Base-by-base conservation (phyloP, 2,113 vertebrate species). In the Symphodus melops region DNA sequence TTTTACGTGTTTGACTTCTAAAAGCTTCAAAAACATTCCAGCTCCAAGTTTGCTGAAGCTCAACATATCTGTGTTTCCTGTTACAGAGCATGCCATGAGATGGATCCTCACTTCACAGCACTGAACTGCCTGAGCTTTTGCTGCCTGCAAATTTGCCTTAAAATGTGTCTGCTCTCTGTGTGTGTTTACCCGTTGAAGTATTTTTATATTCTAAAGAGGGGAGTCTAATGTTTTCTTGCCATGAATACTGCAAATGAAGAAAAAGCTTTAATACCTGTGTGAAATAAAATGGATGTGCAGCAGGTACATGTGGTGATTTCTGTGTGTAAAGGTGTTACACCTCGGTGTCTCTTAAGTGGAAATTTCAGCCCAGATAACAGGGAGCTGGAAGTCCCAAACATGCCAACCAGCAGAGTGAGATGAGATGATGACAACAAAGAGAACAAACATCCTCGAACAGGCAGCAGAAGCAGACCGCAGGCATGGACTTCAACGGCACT, bases 401-500 rank as follows among this genome's bases (percentile, higher is more conserved):
- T 92, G 71, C 36, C 91, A 91, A 93, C 91, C 67, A 68, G 14
- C 46, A 20, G 46, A 0, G 60, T 42, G 41, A 48, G 48, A 66
- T 14, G 46, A 14, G 52, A 68, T 23, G 6, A 1, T 53, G 52
- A 60, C 64, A 75, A 72, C 14, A 59, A 57, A 49, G 49, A 36
- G 48, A 62, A 72, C 81, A 78, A 46, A 69, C 53, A 10, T 23
- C 46, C 56, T 77, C 36, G 5, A 46, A 44, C 81, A 20, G 9
- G 13, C 55, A 33, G 10, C 65, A 44, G 37, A 5, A 37, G 1
- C 48, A 53, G 17, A 19, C 46, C 8, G 66, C 62, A 88, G 81
- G 0, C 8, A 95, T 96, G 95, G 94, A 95, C 1, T 96, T 96
- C 64, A 82, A 2, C 1, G 96, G 96, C 65, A 94, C 92, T 3